Percentiles rank a stretch among this genome's conserved stretches.
phyloP scores from a whole-genome alignment of 2,113 vertebrate genomes.

The Falcunculus frontatus region DNA sequence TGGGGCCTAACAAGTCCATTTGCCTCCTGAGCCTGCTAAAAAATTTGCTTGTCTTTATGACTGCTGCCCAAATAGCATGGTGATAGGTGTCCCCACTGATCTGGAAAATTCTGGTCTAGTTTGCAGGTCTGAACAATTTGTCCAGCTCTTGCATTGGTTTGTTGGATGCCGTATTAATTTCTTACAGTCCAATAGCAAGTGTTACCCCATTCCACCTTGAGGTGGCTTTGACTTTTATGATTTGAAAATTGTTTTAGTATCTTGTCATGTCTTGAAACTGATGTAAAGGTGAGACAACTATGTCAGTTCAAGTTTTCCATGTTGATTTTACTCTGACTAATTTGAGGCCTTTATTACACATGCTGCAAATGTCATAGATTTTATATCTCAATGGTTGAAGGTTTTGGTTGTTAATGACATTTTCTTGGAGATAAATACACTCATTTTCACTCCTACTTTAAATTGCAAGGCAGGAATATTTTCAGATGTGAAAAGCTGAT shows the following conservation, averaged over 20 bases:
- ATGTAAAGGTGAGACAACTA: not conserved
- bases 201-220: not conserved
- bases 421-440: not conserved
- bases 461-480: not conserved
- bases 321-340: not conserved
- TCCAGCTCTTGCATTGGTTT: not conserved
- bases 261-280: not conserved
- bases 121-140: not conserved
- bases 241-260: not conserved
- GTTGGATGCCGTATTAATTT: not conserved
- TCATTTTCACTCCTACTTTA: not conserved
- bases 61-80: not conserved
- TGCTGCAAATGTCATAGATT: slow-evolving; percentile 8
- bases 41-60: not conserved
- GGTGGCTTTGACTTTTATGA: not conserved
- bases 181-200: not conserved
- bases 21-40: not conserved
- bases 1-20: not conserved
- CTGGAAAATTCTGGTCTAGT: not conserved
- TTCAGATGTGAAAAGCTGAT: not conserved
- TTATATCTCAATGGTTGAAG: not conserved
- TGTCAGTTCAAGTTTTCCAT: not conserved
- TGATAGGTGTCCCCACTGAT: not conserved
- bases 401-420: not conserved
- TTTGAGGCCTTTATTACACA: not conserved